A percentile compares a stretch with the other conserved stretches of the same genome.
Conservation (phyloP, 1,140 invertebrate species). For the Galendromus occidentalis region DNA sequence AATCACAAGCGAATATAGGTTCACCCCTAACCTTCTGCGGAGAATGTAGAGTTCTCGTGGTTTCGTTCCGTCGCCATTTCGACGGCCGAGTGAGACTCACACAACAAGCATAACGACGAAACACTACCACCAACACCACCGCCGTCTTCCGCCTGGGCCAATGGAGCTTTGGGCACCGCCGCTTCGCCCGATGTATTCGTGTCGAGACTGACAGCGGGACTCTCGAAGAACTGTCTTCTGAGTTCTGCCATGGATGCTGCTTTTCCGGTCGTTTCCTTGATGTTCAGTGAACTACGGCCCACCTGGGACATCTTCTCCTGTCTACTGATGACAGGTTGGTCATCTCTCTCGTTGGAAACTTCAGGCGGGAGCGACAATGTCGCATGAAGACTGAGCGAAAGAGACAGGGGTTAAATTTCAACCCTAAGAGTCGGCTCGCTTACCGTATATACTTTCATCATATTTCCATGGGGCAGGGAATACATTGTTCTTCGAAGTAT, state of each 20-base stretch:
- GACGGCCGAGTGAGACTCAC: not conserved
- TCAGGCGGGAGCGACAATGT: not conserved
- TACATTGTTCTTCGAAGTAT: too few species aligned
- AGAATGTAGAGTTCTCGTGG: not conserved
- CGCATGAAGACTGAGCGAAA: not conserved
- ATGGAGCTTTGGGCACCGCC: not conserved
- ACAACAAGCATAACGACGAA: not conserved
- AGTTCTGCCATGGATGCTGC: constrained; percentile 15
- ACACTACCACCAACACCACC: not conserved
- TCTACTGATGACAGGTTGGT: constrained; percentile 5
- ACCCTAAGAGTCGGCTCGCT: too few species aligned
- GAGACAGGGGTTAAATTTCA: too few species aligned
- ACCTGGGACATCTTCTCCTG: constrained; percentile 12
- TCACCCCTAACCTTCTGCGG: not conserved
- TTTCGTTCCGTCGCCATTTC: not conserved
- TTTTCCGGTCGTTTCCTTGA: constrained; percentile 11
- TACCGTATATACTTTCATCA: too few species aligned
- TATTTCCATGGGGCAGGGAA: too few species aligned
- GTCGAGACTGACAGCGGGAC: constrained; percentile 10
- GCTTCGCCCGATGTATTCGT: not conserved
- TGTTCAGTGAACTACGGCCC: constrained; percentile 12
- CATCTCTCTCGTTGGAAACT: not conserved
- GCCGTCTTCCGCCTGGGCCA: not conserved
- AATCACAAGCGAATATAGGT: not conserved
- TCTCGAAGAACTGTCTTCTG: constrained; percentile 21